Evolutionary conservation across 2,888 invertebrate species (phyloP).

Genomic region (Campaea margaritaria): DNA sequence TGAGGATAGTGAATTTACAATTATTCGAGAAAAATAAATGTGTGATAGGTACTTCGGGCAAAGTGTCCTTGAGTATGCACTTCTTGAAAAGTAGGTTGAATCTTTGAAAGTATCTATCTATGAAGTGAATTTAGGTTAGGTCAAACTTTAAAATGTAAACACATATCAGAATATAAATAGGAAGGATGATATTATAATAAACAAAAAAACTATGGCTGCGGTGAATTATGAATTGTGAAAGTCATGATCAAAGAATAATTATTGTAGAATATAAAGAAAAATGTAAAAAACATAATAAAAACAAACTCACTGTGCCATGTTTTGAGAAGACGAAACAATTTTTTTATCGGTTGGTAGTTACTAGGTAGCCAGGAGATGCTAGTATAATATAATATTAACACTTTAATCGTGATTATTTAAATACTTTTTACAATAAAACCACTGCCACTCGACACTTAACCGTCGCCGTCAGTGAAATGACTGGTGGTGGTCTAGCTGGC

Average conservation of each 20-base stretch:
- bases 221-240: not conserved
- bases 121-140: conserved; percentile 16
- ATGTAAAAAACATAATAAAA: not conserved
- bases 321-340: not conserved
- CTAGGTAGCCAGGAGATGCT: not conserved
- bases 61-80: conserved; percentile 12
- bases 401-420: too few species aligned
- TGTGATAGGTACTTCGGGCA: not conserved
- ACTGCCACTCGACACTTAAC: too few species aligned
- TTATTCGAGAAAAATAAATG: not conserved
- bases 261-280: not conserved
- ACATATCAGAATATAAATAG: too few species aligned
- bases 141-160: not conserved
- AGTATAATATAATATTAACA: not conserved
- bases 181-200: too few species aligned
- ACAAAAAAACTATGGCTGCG: too few species aligned
- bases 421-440: too few species aligned
- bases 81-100: not conserved
- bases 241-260: not conserved
- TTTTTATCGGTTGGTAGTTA: not conserved
- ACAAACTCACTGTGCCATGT: conserved; percentile 16
- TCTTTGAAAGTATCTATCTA: not conserved
- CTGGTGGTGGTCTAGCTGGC: too few species aligned
- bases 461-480: too few species aligned
- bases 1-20: not conserved